Evolutionary conservation across 1,140 invertebrate genomes (phyloP).

Genomic region (Dolichoris vasculosae): DNA sequence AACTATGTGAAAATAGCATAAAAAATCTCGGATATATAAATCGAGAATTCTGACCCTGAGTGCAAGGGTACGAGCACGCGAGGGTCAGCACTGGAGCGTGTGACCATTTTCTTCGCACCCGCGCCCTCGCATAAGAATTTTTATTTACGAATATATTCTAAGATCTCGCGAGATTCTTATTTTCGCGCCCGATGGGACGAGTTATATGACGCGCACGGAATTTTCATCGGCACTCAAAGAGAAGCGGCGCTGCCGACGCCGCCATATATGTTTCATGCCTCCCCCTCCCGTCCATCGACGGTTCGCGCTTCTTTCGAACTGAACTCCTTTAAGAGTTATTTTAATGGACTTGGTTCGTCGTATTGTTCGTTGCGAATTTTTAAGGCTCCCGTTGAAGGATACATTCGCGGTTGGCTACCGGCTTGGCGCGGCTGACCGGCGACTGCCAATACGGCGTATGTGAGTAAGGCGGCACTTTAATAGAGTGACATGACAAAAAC

Average conservation of each 20-base stretch:
- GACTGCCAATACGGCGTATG: background rate
- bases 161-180: conserved; percentile 50
- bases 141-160: conserved; percentile 68
- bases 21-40: conserved; percentile 50
- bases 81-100: conserved; percentile 70
- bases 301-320: background rate
- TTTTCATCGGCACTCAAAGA: conserved; percentile 39
- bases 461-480: conserved; percentile 19
- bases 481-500: conserved; percentile 29
- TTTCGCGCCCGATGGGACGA: conserved; percentile 12
- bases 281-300: background rate
- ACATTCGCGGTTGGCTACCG: conserved; percentile 17
- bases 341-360: conserved; percentile 35
- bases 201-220: conserved; percentile 51
- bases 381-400: conserved; percentile 3
- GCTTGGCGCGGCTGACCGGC: too few species aligned
- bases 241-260: background rate
- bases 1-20: conserved; percentile 49
- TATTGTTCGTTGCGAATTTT: conserved; percentile 24
- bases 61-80: conserved; percentile 22
- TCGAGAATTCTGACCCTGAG: conserved; percentile 36
- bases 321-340: conserved; percentile 34
- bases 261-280: conserved; percentile 14
- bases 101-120: conserved; percentile 65
- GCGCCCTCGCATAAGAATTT: conserved; percentile 61